Conservation (phyloP, 2,113 vertebrate genomes). For the Fregetta grallaria region DNA sequence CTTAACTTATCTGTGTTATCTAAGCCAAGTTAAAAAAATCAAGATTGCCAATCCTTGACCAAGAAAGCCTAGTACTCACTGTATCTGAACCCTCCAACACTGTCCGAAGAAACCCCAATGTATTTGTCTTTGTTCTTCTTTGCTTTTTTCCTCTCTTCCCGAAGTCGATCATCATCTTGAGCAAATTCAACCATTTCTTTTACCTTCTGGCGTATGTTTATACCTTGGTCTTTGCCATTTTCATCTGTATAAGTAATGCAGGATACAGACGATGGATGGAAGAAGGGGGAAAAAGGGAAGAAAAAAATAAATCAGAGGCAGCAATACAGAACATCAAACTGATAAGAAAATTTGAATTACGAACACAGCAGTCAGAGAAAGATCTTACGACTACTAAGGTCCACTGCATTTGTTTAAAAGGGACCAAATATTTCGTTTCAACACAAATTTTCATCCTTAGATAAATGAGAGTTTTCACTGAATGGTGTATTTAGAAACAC, state of each 20-base stretch:
- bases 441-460: neutral
- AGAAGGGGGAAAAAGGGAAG: neutral
- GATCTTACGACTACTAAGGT: neutral
- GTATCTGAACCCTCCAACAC: conserved; percentile 87
- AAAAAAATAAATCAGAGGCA: neutral
- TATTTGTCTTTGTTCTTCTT: conserved; percentile 99
- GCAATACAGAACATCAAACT: neutral
- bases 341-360: neutral
- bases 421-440: neutral
- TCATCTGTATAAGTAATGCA: conserved; percentile 79
- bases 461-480: neutral
- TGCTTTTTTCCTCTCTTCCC: conserved; percentile 97
- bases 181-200: conserved; percentile 96
- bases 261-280: neutral
- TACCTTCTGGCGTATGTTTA: conserved; percentile 98
- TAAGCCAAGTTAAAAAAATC: neutral
- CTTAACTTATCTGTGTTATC: neutral
- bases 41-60: neutral
- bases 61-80: conserved; percentile 77
- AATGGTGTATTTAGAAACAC: neutral
- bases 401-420: neutral
- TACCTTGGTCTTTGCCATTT: conserved; percentile 96
- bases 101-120: conserved; percentile 93
- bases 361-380: neutral
- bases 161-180: conserved; percentile 94